Conservation (phyloP, 2,797 vertebrate genomes). For the Bradypodion ventrale region DNA sequence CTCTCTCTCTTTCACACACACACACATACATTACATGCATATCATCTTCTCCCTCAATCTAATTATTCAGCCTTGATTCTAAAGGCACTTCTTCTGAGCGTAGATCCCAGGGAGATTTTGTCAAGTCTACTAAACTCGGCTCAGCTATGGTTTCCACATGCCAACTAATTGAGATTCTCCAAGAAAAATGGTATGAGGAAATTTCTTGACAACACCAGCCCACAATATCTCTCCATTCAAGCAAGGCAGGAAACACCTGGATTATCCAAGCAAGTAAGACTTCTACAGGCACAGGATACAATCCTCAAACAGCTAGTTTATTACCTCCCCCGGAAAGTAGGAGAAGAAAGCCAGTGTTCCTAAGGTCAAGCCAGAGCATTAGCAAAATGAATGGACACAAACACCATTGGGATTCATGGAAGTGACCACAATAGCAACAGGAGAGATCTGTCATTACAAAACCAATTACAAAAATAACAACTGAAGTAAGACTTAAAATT, state of each 20-base stretch:
- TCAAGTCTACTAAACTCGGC: not conserved
- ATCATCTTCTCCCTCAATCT: not conserved
- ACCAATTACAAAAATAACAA: not conserved
- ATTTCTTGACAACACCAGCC: not conserved
- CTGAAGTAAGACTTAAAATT: too few relatives aligned
- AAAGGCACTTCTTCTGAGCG: not conserved
- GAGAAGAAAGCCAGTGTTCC: not conserved
- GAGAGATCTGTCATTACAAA: not conserved
- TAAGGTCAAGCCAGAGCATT: not conserved
- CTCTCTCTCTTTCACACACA: too few relatives aligned
- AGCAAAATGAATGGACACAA: not conserved
- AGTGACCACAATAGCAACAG: not conserved
- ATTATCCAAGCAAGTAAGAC: conserved; percentile 4
- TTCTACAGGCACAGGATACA: conserved; percentile 47
- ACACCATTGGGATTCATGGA: not conserved
- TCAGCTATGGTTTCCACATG: not conserved
- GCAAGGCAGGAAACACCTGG: conserved; percentile 66
- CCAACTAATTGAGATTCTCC: not conserved
- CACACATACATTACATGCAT: not conserved
- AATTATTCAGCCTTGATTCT: not conserved
- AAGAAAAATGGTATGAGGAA: not conserved
- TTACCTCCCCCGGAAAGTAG: not conserved
- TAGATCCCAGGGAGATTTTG: not conserved
- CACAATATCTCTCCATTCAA: not conserved
- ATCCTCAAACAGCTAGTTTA: not conserved